Percentiles rank a stretch among this genome's conserved stretches.
Evolutionary conservation across 2,888 invertebrate genomes (phyloP).

Genomic region (Desoria tigrina): DNA sequence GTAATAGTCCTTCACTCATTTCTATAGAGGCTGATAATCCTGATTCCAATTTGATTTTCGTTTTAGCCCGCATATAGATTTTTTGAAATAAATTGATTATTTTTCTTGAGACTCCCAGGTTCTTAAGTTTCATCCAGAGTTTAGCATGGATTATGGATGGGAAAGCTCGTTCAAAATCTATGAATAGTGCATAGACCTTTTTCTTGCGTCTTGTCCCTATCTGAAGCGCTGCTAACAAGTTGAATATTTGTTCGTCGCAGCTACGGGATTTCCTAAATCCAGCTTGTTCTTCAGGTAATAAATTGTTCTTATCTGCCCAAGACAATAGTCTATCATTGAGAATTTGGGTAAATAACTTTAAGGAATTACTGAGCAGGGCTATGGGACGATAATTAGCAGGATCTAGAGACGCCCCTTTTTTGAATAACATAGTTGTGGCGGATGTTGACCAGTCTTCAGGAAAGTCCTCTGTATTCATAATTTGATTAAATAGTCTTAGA

Average conservation of each 20-base stretch:
- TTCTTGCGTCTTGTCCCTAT: slow-evolving; percentile 24
- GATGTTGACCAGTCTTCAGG: slow-evolving; percentile 28
- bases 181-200: slow-evolving; percentile 22
- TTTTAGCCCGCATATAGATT: too few species aligned
- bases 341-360: slow-evolving; percentile 46
- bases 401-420: slow-evolving; percentile 37
- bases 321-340: slow-evolving; percentile 27
- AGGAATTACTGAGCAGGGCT: slow-evolving; percentile 22
- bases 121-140: slow-evolving; percentile 16
- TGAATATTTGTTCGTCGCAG: too few species aligned
- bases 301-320: slow-evolving; percentile 43
- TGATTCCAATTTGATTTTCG: too few species aligned
- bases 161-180: slow-evolving; percentile 24
- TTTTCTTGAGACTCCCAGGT: slow-evolving; percentile 7
- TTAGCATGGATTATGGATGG: slow-evolving; percentile 20
- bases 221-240: slow-evolving; percentile 35
- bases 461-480: background rate
- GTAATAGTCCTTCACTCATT: too few species aligned
- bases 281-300: slow-evolving; percentile 51
- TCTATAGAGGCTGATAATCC: too few species aligned
- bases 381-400: slow-evolving; percentile 41
- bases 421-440: slow-evolving; percentile 39
- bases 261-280: too few species aligned
- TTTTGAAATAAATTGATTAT: slow-evolving; percentile 7
- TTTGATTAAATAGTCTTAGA: background rate